Conservation (phyloP, 2,888 invertebrate species). For the Xestia sexstrigata region DNA sequence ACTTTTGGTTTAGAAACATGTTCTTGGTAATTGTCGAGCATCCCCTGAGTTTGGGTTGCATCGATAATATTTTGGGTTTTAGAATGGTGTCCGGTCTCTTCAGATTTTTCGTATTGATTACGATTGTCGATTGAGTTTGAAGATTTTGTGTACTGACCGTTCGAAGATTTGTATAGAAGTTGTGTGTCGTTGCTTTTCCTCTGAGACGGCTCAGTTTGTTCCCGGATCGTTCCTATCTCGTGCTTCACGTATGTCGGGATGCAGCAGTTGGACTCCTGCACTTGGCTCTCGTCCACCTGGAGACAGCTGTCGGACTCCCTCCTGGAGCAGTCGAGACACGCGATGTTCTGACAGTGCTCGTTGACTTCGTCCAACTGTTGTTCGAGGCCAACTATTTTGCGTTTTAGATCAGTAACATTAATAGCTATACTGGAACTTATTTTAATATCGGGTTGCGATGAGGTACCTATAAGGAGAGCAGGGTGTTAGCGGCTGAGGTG, state of each 20-base stretch:
- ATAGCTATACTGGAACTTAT: conserved; percentile 82
- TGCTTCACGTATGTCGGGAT: conserved; percentile 55
- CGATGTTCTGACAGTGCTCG: conserved; percentile 76
- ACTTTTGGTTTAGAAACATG: conserved; percentile 62
- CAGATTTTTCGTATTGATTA: conserved; percentile 66
- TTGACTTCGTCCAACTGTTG: conserved; percentile 79
- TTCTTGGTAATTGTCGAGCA: conserved; percentile 46
- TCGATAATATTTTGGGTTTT: conserved; percentile 60
- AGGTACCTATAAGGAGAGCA: conserved; percentile 75
- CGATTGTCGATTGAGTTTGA: conserved; percentile 10
- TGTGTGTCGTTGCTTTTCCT: conserved; percentile 72
- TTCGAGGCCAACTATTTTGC: conserved; percentile 81
- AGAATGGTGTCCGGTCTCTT: conserved; percentile 68
- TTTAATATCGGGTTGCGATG: conserved; percentile 81
- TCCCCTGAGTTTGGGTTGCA: conserved; percentile 47
- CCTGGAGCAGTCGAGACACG: conserved; percentile 69
- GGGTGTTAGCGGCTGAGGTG: not conserved
- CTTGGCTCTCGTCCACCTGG: conserved; percentile 21
- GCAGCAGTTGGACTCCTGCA: conserved; percentile 62
- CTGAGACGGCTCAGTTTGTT: conserved; percentile 60
- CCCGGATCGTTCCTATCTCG: conserved; percentile 54
- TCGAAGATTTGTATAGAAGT: conserved; percentile 76
- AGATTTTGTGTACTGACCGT: conserved; percentile 70
- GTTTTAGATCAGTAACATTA: conserved; percentile 82
- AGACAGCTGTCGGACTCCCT: conserved; percentile 63